A percentile compares a stretch with the other conserved stretches of the same genome.
Conservation (phyloP, 2,888 invertebrate species). For the Calameuta filiformis region DNA sequence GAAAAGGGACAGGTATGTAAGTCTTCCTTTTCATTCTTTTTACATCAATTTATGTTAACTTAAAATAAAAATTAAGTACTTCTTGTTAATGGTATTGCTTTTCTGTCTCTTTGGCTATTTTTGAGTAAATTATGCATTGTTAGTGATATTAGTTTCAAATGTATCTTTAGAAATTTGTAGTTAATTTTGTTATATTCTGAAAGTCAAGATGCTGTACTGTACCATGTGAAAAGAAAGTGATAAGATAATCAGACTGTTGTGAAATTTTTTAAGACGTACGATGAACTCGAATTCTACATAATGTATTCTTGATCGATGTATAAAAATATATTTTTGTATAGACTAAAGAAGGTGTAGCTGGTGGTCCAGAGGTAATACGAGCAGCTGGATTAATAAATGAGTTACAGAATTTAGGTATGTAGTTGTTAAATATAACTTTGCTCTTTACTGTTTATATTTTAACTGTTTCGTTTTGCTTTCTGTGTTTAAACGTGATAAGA, state of each 20-base stretch:
- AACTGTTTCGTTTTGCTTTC: constrained; percentile 5
- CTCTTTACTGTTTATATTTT: constrained; percentile 14
- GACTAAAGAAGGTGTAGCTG: constrained; percentile 76
- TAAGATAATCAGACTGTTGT: background rate
- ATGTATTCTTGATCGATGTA: constrained; percentile 16
- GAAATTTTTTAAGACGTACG: background rate
- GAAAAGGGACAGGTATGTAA: constrained; percentile 76
- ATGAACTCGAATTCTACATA: background rate
- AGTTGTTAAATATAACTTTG: constrained; percentile 6
- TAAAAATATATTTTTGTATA: constrained; percentile 33
- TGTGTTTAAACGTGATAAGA: background rate
- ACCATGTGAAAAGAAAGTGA: background rate
- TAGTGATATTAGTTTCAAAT: background rate
- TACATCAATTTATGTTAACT: background rate
- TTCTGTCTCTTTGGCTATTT: background rate
- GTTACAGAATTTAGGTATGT: constrained; percentile 73
- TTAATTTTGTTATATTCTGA: background rate
- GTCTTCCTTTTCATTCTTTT: constrained; percentile 7
- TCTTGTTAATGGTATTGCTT: background rate
- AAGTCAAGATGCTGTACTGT: background rate
- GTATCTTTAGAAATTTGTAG: background rate
- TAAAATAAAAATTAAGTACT: background rate
- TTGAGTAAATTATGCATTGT: background rate
- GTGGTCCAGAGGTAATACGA: constrained; percentile 77
- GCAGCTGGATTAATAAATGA: constrained; percentile 73